Conservation (phyloP, 2,113 vertebrate genomes). For the Entelurus aequoreus region DNA sequence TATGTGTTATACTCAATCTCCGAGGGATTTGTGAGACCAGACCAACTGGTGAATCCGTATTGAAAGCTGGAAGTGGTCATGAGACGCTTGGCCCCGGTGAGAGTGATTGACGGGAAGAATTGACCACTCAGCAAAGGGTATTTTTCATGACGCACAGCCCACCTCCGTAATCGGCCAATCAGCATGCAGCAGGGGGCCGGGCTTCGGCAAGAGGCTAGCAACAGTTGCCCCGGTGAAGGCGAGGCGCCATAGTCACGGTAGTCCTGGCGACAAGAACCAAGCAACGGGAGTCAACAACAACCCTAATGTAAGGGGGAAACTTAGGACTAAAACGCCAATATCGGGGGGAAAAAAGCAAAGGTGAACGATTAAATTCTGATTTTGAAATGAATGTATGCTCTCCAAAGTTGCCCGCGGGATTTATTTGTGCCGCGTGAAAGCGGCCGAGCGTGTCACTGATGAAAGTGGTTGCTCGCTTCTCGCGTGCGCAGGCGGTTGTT, state of each 20-base stretch:
- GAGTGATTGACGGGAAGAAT: conserved; percentile 48
- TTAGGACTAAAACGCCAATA: conserved; percentile 48
- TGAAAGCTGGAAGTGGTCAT: conserved; percentile 13
- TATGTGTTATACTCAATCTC: neutral
- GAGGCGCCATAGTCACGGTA: conserved; percentile 97
- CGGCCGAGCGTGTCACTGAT: conserved; percentile 38
- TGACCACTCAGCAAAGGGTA: conserved; percentile 40
- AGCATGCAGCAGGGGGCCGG: conserved; percentile 48
- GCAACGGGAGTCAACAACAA: conserved; percentile 94
- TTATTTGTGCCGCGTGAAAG: conserved; percentile 18
- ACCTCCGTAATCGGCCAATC: conserved; percentile 51
- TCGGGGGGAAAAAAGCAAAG: conserved; percentile 33
- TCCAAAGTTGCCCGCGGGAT: conserved; percentile 8
- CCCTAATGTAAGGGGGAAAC: conserved; percentile 56
- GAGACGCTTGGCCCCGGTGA: conserved; percentile 13
- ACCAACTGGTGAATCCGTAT: conserved; percentile 6
- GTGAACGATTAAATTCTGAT: conserved; percentile 49
- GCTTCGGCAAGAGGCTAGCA: conserved; percentile 81
- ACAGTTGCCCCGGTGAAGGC: conserved; percentile 98
- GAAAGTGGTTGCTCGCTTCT: conserved; percentile 53
- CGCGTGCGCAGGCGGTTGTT: conserved; percentile 71
- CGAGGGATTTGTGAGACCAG: conserved; percentile 7
- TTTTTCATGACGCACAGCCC: conserved; percentile 18
- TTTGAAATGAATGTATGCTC: conserved; percentile 3
- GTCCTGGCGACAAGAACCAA: conserved; percentile 96